A percentile compares a stretch with the other conserved stretches of the same genome.
Evolutionary conservation across 2,113 vertebrate genomes (phyloP).

Genomic region (Guaruba guarouba): DNA sequence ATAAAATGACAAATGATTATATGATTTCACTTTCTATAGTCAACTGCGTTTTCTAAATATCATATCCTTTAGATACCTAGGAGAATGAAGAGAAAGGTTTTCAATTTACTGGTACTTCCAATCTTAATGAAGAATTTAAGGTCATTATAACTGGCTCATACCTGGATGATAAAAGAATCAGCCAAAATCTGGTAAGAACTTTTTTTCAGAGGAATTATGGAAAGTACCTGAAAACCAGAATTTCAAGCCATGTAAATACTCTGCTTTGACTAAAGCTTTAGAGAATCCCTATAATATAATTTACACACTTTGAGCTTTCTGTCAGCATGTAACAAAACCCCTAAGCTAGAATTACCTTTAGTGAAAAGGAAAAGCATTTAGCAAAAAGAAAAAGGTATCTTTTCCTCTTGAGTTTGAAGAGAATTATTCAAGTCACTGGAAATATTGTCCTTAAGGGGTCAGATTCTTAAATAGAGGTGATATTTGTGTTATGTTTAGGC

Average conservation of each 20-base stretch:
- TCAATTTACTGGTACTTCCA: neutral
- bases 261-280: neutral
- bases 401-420: neutral
- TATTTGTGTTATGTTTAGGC: neutral
- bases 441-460: neutral
- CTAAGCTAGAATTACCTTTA: neutral
- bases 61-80: neutral
- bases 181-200: neutral
- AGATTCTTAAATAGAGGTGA: neutral
- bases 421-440: neutral
- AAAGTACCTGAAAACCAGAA: neutral
- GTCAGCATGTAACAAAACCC: neutral
- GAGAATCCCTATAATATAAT: neutral
- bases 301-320: neutral
- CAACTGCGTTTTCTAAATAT: neutral
- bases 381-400: neutral
- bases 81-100: neutral
- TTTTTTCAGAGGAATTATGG: neutral
- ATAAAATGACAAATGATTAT: neutral
- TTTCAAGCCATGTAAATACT: neutral
- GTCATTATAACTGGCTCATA: neutral
- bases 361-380: neutral
- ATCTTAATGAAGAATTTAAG: neutral
- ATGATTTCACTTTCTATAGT: neutral
- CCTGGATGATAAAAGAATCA: neutral